These are phyloP conservation scores for Syngnathus typhle DNA, from an alignment of 2,113 vertebrate species.

Conservation along the genomic window DNA sequence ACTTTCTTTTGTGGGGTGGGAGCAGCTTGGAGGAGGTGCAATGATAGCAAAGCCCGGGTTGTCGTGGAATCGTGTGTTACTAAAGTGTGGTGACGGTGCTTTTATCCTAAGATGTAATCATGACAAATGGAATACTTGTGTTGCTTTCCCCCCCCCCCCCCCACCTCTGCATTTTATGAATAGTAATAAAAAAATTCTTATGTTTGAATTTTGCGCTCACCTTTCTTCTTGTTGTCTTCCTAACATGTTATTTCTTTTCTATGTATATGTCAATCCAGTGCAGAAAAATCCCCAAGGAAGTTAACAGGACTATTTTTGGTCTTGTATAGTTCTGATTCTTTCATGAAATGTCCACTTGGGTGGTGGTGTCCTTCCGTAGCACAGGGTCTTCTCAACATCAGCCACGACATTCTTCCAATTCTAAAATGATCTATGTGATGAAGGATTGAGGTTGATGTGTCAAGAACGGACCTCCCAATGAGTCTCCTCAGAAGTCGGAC, in stretches of 20 bases:
- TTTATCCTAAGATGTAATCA: conserved; percentile 66
- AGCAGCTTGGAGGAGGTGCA: conserved; percentile 71
- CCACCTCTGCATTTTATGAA: conserved; percentile 61
- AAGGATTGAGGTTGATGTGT: not conserved
- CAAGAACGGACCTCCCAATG: not conserved
- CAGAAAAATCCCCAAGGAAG: not conserved
- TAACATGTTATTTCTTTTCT: not conserved
- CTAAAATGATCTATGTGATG: not conserved
- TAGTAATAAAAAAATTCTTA: conserved; percentile 73
- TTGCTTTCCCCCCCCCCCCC: conserved; percentile 44
- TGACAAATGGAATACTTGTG: conserved; percentile 59
- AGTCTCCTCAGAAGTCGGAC: not conserved
- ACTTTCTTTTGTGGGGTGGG: not conserved
- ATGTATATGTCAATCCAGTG: not conserved
- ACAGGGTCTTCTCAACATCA: not conserved
- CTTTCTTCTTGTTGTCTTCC: not conserved
- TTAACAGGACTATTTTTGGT: not conserved
- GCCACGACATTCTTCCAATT: not conserved
- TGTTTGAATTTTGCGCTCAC: conserved; percentile 29
- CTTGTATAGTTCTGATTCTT: not conserved
- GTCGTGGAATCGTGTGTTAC: conserved; percentile 54
- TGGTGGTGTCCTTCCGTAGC: too few relatives aligned
- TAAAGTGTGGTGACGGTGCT: conserved; percentile 70
- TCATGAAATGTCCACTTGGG: not conserved
- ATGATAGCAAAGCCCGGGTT: conserved; percentile 63